A percentile compares a stretch with the other conserved stretches of the same genome.
Evolutionary conservation across 1,140 invertebrate genomes (phyloP).

Genomic region (Heterodera carotae): DNA sequence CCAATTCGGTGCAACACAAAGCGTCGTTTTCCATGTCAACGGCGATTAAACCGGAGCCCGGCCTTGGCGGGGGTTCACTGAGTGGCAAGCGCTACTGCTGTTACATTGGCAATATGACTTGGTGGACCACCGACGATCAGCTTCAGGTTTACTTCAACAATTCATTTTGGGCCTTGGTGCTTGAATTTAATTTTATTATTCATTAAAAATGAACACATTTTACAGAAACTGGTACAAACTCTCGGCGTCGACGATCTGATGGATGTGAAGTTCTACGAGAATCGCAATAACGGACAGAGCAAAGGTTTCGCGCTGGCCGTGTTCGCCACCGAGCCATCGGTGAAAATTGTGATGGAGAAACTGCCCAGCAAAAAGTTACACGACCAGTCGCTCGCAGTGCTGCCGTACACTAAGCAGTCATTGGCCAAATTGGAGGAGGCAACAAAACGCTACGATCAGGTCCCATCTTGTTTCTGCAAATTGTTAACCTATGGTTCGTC

Average conservation of each 20-base stretch:
- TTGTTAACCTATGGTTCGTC: neutral
- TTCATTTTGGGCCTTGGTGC: neutral
- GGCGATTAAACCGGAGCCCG: conserved; percentile 18
- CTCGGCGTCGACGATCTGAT: conserved; percentile 85
- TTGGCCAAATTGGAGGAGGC: conserved; percentile 72
- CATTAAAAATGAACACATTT: too few relatives aligned
- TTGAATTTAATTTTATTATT: too few relatives aligned
- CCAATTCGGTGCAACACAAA: conserved; percentile 1
- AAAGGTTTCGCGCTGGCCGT: conserved; percentile 93
- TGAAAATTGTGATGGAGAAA: conserved; percentile 85
- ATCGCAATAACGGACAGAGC: conserved; percentile 96
- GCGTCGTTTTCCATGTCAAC: neutral
- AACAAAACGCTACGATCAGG: conserved; percentile 47
- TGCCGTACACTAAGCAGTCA: conserved; percentile 89
- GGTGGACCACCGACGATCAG: conserved; percentile 64
- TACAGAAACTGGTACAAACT: conserved; percentile 45
- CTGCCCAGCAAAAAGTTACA: conserved; percentile 84
- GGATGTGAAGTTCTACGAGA: conserved; percentile 99
- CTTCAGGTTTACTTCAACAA: conserved; percentile 31
- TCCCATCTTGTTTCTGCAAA: conserved; percentile 22
- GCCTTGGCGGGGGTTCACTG: neutral
- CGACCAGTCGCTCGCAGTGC: conserved; percentile 89
- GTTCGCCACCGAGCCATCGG: conserved; percentile 85
- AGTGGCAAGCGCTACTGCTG: conserved; percentile 58
- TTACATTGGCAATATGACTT: conserved; percentile 63